Percentiles rank a stretch among this genome's conserved stretches.
Evolutionary conservation across 2,888 invertebrate species (phyloP).

Genomic region (Tachina grossa): DNA sequence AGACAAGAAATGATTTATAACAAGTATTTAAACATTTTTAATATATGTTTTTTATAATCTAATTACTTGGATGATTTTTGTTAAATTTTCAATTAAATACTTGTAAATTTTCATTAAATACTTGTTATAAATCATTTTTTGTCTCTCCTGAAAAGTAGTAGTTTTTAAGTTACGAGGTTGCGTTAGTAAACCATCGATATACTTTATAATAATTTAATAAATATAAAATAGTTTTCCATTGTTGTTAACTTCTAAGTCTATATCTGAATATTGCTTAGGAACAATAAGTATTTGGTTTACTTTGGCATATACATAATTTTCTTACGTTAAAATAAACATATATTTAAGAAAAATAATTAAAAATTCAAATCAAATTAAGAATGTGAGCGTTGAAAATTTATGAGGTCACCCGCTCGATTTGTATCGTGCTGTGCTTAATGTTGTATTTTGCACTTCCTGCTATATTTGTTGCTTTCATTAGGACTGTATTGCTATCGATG

Average conservation of each 20-base stretch:
- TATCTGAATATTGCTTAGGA: slow-evolving; percentile 19
- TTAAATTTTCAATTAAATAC: no score
- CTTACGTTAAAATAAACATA: slow-evolving; percentile 19
- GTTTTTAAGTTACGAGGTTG: no score
- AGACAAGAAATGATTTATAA: no score
- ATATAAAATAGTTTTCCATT: no score
- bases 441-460: slow-evolving; percentile 78
- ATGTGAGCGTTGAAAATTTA: slow-evolving; percentile 59
- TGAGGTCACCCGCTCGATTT: slow-evolving; percentile 79
- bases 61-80: no score
- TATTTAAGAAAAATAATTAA: neutral
- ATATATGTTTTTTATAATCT: no score
- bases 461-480: slow-evolving; percentile 78
- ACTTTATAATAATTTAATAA: no score
- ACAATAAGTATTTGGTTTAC: slow-evolving; percentile 65
- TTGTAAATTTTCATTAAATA: no score
- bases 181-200: no score
- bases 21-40: no score
- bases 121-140: no score
- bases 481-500: slow-evolving; percentile 77
- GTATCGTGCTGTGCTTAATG: slow-evolving; percentile 81
- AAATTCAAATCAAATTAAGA: neutral
- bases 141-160: no score
- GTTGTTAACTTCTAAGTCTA: slow-evolving; percentile 2
- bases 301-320: slow-evolving; percentile 53